These are phyloP conservation scores for Zele albiditarsus DNA, from an alignment of 2,888 invertebrate species.

Conservation along the genomic window DNA sequence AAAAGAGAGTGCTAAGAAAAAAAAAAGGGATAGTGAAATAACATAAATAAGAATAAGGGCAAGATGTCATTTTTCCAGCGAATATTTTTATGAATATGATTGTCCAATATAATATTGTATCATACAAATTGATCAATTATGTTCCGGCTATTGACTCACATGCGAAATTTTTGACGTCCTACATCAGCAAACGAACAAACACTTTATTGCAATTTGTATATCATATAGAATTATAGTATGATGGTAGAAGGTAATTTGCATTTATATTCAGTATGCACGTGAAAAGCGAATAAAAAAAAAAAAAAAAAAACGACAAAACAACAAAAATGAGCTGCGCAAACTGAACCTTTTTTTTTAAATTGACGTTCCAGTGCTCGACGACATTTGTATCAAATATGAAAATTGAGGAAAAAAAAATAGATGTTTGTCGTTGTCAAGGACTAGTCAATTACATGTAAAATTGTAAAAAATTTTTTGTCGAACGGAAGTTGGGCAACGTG, in stretches of 20 bases:
- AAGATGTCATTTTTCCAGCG: not conserved
- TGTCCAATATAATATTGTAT: conserved; percentile 20
- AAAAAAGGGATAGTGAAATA: not conserved
- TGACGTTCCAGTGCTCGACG: not conserved
- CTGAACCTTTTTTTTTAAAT: not conserved
- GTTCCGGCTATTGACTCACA: not conserved
- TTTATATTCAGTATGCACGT: not conserved
- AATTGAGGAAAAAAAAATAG: not conserved
- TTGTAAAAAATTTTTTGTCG: conserved; percentile 64
- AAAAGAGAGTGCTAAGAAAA: conserved; percentile 8
- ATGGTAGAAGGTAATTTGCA: too few relatives aligned
- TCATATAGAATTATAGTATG: not conserved
- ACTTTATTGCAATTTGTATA: not conserved
- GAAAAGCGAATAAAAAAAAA: not conserved
- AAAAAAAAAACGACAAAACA: too few relatives aligned
- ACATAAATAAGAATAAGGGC: not conserved
- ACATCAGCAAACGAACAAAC: not conserved
- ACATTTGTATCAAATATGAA: not conserved
- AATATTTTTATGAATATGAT: not conserved
- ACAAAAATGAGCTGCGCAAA: not conserved
- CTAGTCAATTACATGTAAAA: conserved; percentile 63
- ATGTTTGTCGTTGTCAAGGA: conserved; percentile 27
- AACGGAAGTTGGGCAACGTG: conserved; percentile 47
- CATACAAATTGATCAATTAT: conserved; percentile 17
- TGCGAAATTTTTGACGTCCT: not conserved